phyloP scores from a whole-genome alignment of 1,140 invertebrate species.

The Homarus americanus region DNA sequence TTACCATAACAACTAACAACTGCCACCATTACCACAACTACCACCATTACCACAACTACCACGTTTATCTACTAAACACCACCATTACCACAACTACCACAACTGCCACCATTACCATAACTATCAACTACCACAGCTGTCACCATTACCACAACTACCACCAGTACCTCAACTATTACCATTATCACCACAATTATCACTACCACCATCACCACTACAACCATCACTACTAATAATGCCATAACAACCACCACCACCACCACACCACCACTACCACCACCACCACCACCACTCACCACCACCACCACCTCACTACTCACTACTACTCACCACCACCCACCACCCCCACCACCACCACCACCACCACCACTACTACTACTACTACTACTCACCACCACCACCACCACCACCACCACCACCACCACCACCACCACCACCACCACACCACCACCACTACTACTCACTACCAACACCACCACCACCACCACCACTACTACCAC shows the following conservation, averaged over 20 bases:
- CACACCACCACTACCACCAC: not conserved
- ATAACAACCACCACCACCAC: not conserved
- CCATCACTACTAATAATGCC: not conserved
- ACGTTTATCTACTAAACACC: too few relatives aligned
- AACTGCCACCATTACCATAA: not conserved
- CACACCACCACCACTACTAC: not conserved
- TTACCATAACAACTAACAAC: not conserved
- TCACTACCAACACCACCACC: slow-evolving; percentile 11
- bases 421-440: slow-evolving; percentile 17
- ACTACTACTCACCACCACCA: slow-evolving; percentile 10
- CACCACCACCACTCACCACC: not conserved
- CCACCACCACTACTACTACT: not conserved
- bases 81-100: not conserved
- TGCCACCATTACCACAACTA: not conserved
- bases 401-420: slow-evolving; percentile 3
- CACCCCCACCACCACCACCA: not conserved
- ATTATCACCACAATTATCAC: not conserved
- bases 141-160: not conserved
- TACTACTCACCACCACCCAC: not conserved
- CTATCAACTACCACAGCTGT: not conserved
- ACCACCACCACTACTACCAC: not conserved
- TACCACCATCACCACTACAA: not conserved
- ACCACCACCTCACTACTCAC: not conserved
- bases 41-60: not conserved
- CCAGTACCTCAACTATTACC: not conserved